Conservation (phyloP, 2,888 invertebrate genomes). For the Chaitophorus viminalis region DNA sequence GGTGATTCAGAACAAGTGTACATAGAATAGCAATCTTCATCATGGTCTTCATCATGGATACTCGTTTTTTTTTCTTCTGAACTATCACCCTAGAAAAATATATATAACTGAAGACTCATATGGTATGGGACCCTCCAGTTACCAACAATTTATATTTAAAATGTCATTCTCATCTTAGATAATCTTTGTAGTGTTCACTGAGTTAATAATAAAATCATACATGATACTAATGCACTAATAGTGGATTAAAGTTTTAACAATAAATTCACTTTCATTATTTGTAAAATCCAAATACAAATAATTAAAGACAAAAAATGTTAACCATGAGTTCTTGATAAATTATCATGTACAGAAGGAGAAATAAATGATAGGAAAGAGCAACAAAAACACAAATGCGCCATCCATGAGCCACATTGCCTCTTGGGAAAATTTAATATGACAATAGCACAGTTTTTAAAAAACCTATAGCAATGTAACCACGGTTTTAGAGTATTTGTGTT, state of each 20-base stretch:
- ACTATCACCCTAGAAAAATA: slow-evolving; percentile 58
- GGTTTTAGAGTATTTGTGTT: slow-evolving; percentile 63
- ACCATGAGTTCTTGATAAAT: slow-evolving; percentile 11
- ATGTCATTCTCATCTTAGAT: not conserved
- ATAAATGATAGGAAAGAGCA: slow-evolving; percentile 55
- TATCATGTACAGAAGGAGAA: slow-evolving; percentile 42
- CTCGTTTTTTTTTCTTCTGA: slow-evolving; percentile 53
- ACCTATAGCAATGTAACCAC: slow-evolving; percentile 64
- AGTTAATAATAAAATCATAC: not conserved
- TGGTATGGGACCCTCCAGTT: slow-evolving; percentile 18
- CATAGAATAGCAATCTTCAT: slow-evolving; percentile 49
- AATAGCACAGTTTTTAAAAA: slow-evolving; percentile 36
- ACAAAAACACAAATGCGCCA: slow-evolving; percentile 64
- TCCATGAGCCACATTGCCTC: slow-evolving; percentile 64
- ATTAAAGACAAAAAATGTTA: not conserved
- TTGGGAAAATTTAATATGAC: slow-evolving; percentile 38
- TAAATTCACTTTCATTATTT: not conserved
- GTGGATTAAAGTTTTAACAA: not conserved
- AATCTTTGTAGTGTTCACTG: not conserved
- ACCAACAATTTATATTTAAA: not conserved
- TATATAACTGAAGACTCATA: slow-evolving; percentile 45
- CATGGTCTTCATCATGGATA: slow-evolving; percentile 39
- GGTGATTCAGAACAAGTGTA: slow-evolving; percentile 57
- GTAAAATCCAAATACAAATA: not conserved
- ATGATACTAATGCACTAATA: not conserved